Evolutionary conservation across 2,888 invertebrate genomes (phyloP).

Genomic region (Campoplex capitator): DNA sequence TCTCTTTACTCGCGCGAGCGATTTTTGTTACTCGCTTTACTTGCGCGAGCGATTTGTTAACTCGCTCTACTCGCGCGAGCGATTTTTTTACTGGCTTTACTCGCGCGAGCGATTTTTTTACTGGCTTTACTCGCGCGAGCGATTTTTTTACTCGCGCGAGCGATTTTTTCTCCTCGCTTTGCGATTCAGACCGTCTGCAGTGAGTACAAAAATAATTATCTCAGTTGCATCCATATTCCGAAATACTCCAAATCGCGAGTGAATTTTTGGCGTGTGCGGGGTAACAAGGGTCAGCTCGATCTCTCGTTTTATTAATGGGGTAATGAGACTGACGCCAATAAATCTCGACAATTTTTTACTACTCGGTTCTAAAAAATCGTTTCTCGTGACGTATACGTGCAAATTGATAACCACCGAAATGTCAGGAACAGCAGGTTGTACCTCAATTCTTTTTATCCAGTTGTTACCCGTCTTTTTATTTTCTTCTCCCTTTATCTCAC

Average conservation of each 20-base stretch:
- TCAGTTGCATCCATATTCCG: neutral
- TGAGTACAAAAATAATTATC: neutral
- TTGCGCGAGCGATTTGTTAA: neutral
- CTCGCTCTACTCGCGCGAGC: no score
- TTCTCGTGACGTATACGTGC: neutral
- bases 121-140: no score
- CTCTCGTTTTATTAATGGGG: constrained; percentile 1
- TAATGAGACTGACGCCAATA: neutral
- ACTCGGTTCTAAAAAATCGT: neutral
- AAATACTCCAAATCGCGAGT: neutral
- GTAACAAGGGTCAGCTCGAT: neutral
- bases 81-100: neutral
- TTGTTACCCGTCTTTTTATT: neutral
- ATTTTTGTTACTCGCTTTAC: neutral
- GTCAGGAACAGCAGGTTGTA: neutral
- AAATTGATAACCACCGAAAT: neutral
- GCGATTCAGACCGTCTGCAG: neutral
- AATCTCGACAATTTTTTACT: neutral
- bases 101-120: neutral
- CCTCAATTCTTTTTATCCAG: constrained; percentile 3
- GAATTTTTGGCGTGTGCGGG: neutral
- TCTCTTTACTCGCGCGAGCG: no score
- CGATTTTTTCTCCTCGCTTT: no score
- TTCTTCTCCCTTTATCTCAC: neutral
- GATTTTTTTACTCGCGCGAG: no score